Base-by-base conservation (phyloP, 2,113 vertebrate genomes). In the Stigmatopora nigra region DNA sequence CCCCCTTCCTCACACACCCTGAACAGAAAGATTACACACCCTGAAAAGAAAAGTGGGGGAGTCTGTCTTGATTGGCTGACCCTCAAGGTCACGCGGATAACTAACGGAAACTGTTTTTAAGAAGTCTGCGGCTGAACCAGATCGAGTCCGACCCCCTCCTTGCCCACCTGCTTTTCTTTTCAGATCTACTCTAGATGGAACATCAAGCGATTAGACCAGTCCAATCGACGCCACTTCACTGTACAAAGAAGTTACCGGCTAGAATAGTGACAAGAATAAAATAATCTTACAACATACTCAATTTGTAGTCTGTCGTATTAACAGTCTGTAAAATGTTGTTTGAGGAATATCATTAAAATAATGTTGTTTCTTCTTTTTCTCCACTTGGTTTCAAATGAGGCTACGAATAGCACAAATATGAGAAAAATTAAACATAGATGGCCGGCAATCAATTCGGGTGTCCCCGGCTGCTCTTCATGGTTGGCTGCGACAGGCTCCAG, bases 341-440 rank as follows among this genome's bases (percentile, higher is more conserved):
- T 83, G 82, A 90, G 87, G 84, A 90, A 82, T 72, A 84, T 82
- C 48, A 90, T 90, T 91, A 89, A 89, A 91, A 77, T 66, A 15
- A 61, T 65, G n/a, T 84, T 83, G 61, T 89, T 88, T 83, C 80
- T 88, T 84, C 77, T 82, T 85, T 88, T 86, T 86, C 82, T 82
- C 72, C 71, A 73, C 62, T 77, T 69, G 82, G 65, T 82, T 81
- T 80, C 38, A 80, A 66, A 36, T 6, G 5, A 13, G 3, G 14
- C 22, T 16, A 7, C 31, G 5, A 35, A 5, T 36, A 12, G 36
- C 10, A 11, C 6, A 20, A 52, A 52, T 20, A n/a, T 4, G 10
- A 52, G 10, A 52, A 20, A 41, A 41, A 41, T 41, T 10, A 41
- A 41, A 8, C 9, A 8, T 41, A 41, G 6, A 3, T 31, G 25